Evolutionary conservation across 2,797 vertebrate species (phyloP), one percentile per base, ranked within the genome.

Genomic region (Myiothlypis coronata): DNA sequence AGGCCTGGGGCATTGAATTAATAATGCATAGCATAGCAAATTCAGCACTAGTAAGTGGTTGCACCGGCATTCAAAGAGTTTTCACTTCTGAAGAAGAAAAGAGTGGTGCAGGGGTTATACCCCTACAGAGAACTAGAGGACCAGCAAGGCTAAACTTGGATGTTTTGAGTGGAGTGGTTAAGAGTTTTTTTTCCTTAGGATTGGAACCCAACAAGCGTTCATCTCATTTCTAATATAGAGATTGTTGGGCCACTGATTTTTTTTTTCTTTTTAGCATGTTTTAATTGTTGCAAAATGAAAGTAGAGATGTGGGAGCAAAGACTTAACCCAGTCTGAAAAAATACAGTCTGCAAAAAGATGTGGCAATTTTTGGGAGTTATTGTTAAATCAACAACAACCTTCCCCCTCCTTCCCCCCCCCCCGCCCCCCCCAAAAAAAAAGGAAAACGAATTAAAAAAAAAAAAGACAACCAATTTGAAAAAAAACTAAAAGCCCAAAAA

Each of bases 331-430:
- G 9, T 7, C 14, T 0, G 4, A 7, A 16, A 26, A 52, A 35
- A 47, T 15, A 6, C 6, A 43, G 2, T 74, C 21, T 57, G 16
- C 3, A 49, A 56, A 79, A 63, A 80, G 39, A n/a, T 50, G 34
- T 39, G 11, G 14, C 3, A 22, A 1, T 28, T 1, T 50, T 70
- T 74, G 27, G 30, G 55, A 87, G 14, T 10, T 79, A 4, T 39
- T 70, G 27, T 65, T 32, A 53, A 20, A 57, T 8, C 5, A 34
- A 3, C 3, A 28, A 34, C 8, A 15, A 9, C 11, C 23, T 6
- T 27, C 8, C 14, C 18, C 19, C 1, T 3, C 8, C 28, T 8
- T 20, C 2, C 16, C 1, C 2, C 3, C 5, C 3, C 11, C 8
- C 17, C 24, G 2, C 3, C 14, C 23, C 6, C 5, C 46, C 23